phyloP scores from a whole-genome alignment of 2,797 vertebrate genomes.

The Capromys pilorides region DNA sequence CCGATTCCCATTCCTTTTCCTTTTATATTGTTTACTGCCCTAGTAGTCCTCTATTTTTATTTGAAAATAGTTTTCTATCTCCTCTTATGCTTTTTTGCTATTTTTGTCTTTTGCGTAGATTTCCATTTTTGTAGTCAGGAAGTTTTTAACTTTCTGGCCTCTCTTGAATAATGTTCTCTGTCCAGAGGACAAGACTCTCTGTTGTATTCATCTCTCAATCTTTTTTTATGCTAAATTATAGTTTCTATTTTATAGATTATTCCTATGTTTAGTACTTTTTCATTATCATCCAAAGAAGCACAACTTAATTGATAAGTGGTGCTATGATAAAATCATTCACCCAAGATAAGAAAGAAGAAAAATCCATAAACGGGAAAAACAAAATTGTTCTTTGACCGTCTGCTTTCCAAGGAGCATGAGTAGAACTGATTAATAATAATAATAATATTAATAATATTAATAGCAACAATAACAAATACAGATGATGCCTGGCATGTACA shows the following conservation, averaged over 20 bases:
- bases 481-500: not conserved
- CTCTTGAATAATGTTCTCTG: slow-evolving; percentile 4
- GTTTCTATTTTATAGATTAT: not conserved
- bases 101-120: not conserved
- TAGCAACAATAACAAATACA: no score
- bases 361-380: not conserved
- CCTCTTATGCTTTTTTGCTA: not conserved
- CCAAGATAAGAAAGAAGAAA: not conserved
- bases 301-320: slow-evolving; percentile 3
- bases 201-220: not conserved
- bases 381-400: not conserved
- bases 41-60: slow-evolving; percentile 51
- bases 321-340: not conserved
- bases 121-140: not conserved
- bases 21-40: slow-evolving; percentile 25
- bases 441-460: no score
- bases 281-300: slow-evolving; percentile 37
- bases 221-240: not conserved
- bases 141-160: not conserved
- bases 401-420: not conserved
- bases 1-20: slow-evolving; percentile 59
- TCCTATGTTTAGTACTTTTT: not conserved
- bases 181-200: not conserved
- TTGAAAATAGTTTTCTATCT: slow-evolving; percentile 5
- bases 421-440: not conserved